Base-by-base conservation (phyloP, 2,888 invertebrate genomes). In the Willowsia nigromaculata region DNA sequence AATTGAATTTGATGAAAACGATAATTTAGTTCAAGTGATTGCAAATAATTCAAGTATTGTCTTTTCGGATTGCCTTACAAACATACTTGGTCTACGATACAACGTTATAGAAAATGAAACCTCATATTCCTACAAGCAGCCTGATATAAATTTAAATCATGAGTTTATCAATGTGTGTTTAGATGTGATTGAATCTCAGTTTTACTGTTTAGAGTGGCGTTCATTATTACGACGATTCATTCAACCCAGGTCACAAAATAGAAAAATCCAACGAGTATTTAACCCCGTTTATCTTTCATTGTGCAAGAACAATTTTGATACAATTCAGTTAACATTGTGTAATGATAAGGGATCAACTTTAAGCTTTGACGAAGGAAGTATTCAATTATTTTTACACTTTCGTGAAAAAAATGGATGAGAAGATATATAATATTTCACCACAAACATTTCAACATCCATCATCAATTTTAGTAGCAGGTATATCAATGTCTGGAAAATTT, bases 401-500 rank as follows among this genome's bases (percentile, higher is more conserved):
- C 0, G 43, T 74, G 47, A 22, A 18, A 43, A 74, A 47, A 22
- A 74, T 47, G 33, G 15, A 37, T 40, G n/a, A 65, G 5, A 9
- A 78, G 22, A 4, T 86, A 43, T n/a, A 33, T n/a, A n/a, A n/a
- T n/a, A n/a, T n/a, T n/a, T n/a, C n/a, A n/a, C n/a, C n/a, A n/a
- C n/a, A n/a, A n/a, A n/a, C n/a, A n/a, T n/a, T 18, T 27, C 2
- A 40, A 0, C 89, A 85, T 59, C 85, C 85, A 11, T 74, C 50
- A 62, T 85, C 85, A 18, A 85, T 74, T 6, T 13, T 56, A 2
- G 6, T 87, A 30, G 33, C 33, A 22, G 81, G 85, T 18, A 33
- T 82, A 22, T 71, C 78, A 56, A 7, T 15, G n/a, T 22, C 22
- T 5, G 89, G 89, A 59, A 90, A 90, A 65, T 56, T 86, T 2